Conservation (phyloP, 2,888 invertebrate genomes). For the Adelognathus sp. region DNA sequence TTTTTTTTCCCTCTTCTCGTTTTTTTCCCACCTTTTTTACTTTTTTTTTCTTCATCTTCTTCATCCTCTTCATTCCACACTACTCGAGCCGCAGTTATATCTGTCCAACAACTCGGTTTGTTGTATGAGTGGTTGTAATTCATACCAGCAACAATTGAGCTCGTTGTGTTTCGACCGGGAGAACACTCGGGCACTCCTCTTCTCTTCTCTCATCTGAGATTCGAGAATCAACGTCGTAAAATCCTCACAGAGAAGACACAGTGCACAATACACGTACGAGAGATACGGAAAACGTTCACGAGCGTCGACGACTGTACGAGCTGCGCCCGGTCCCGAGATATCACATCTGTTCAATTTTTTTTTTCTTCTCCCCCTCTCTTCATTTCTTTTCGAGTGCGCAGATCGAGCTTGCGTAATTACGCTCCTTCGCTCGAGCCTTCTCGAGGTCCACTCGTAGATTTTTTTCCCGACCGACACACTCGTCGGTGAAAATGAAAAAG, state of each 20-base stretch:
- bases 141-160: slow-evolving; percentile 61
- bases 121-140: slow-evolving; percentile 58
- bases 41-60: slow-evolving; percentile 16
- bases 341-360: slow-evolving; percentile 32
- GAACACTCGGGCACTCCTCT: slow-evolving; percentile 19
- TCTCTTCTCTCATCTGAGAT: background rate
- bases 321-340: background rate
- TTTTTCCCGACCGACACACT: slow-evolving; percentile 32
- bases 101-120: slow-evolving; percentile 30
- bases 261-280: too few species aligned
- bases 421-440: slow-evolving; percentile 14
- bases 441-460: slow-evolving; percentile 16
- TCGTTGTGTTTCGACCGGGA: slow-evolving; percentile 54
- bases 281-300: background rate
- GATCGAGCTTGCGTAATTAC: slow-evolving; percentile 44
- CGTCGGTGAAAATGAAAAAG: slow-evolving; percentile 27
- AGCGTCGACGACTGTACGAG: background rate
- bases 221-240: slow-evolving; percentile 18
- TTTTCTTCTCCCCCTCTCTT: too few species aligned
- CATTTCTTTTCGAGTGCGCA: slow-evolving; percentile 34
- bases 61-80: slow-evolving; percentile 7
- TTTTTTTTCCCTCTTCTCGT: slow-evolving; percentile 34
- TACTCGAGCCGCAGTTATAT: slow-evolving; percentile 32
- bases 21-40: too few species aligned
- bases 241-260: slow-evolving; percentile 22